Percentiles rank a stretch among this genome's conserved stretches.
These are phyloP conservation scores for Brachionus plicatilis DNA, from an alignment of 1,140 invertebrate species.

Conservation along the genomic window DNA sequence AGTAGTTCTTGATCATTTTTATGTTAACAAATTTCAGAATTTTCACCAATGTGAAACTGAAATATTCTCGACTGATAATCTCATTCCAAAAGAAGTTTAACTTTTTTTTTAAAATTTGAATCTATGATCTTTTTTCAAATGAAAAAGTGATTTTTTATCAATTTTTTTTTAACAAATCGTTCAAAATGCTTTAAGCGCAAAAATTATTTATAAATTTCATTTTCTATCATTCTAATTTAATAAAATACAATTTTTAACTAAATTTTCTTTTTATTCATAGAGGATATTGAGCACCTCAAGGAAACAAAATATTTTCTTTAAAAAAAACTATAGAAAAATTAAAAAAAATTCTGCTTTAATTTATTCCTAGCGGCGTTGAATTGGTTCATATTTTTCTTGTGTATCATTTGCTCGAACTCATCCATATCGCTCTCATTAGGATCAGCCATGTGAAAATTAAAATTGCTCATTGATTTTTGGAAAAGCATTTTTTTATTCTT, in stretches of 20 bases:
- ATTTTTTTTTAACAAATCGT: neutral
- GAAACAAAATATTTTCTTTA: neutral
- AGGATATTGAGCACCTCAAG: neutral
- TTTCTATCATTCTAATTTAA: neutral
- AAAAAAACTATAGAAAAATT: neutral
- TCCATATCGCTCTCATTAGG: neutral
- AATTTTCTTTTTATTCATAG: neutral
- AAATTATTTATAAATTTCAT: neutral
- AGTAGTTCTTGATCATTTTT: neutral
- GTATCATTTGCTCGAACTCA: neutral
- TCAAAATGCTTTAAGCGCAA: neutral
- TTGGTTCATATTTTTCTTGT: constrained; percentile 22
- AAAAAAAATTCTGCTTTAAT: constrained; percentile 7
- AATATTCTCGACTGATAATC: neutral
- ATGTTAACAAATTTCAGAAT: neutral
- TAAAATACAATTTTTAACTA: neutral
- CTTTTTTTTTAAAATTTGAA: neutral
- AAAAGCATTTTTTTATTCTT: constrained; percentile 3
- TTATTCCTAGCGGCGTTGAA: neutral
- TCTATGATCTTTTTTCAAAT: neutral
- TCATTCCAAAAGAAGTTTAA: neutral
- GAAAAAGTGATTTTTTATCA: neutral
- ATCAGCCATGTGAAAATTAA: neutral
- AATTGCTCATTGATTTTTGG: constrained; percentile 22
- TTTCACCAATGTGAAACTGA: neutral